Evolutionary conservation across 2,113 vertebrate species (phyloP).

Genomic region (Climacteris rufus): DNA sequence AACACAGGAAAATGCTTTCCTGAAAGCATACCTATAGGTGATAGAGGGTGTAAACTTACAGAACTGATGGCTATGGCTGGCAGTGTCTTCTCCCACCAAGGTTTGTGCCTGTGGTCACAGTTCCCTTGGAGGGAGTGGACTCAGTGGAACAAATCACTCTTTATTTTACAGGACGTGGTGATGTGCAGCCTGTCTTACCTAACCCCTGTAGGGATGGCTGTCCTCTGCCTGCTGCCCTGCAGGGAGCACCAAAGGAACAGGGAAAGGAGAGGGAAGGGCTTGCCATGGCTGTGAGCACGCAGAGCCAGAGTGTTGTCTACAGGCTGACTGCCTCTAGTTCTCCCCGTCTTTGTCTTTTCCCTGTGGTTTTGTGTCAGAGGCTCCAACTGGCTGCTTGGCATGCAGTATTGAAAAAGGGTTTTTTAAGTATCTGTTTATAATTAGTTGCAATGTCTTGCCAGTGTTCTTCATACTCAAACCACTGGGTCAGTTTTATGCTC

Average conservation of each 20-base stretch:
- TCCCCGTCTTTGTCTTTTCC: not conserved
- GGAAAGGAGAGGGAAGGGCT: not conserved
- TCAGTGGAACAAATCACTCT: not conserved
- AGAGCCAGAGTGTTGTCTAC: rapidly evolving
- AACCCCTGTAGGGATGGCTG: not conserved
- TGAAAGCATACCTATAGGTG: not conserved
- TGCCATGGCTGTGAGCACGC: not conserved
- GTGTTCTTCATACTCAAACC: not conserved
- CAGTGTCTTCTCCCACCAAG: rapidly evolving
- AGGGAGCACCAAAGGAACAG: not conserved
- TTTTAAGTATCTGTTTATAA: not conserved
- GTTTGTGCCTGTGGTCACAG: not conserved
- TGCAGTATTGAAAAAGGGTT: not conserved
- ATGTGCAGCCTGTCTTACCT: not conserved
- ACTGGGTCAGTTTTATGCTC: not conserved
- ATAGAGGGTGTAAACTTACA: not conserved
- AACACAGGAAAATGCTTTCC: not conserved
- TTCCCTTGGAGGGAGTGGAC: not conserved
- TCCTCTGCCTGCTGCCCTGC: not conserved
- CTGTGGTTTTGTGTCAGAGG: not conserved
- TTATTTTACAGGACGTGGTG: not conserved
- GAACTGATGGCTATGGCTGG: rapidly evolving
- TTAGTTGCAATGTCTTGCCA: not conserved
- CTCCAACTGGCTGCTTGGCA: not conserved
- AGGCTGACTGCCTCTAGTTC: not conserved